These are phyloP conservation scores for Archocentrus centrarchus DNA, from an alignment of 2,113 vertebrate genomes.

Conservation along the genomic window DNA sequence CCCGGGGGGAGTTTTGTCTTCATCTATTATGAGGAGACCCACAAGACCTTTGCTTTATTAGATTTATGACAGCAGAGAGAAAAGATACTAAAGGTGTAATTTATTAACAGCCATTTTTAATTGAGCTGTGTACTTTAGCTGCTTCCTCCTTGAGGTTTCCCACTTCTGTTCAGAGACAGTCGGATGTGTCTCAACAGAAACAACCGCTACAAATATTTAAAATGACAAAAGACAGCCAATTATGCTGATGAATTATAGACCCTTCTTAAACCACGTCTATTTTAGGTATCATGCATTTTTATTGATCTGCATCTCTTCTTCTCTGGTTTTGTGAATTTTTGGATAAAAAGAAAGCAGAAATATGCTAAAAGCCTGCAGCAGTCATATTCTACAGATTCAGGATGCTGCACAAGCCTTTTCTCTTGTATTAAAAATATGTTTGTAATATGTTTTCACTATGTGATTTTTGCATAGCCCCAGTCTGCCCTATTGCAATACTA, in stretches of 20 bases:
- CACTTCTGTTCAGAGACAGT: constrained; percentile 17
- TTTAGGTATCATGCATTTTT: neutral
- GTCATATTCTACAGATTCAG: neutral
- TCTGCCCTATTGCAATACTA: neutral
- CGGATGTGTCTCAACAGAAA: neutral
- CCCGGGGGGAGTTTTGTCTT: constrained; percentile 71
- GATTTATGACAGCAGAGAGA: constrained; percentile 79
- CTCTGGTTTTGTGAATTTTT: neutral
- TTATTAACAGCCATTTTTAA: constrained; percentile 72
- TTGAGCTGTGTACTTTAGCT: constrained; percentile 44
- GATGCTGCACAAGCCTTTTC: neutral
- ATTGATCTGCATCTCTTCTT: neutral
- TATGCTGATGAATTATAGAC: neutral
- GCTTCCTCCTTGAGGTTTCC: constrained; percentile 40
- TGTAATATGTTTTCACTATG: neutral
- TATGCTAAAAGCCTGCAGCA: neutral
- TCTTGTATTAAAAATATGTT: neutral
- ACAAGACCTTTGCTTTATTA: constrained; percentile 71
- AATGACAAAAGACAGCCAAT: neutral
- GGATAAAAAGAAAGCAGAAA: neutral
- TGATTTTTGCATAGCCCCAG: neutral
- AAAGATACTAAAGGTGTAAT: constrained; percentile 73
- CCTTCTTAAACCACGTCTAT: neutral
- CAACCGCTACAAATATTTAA: neutral
- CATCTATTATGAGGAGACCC: constrained; percentile 75